Percentiles rank a stretch among this genome's conserved stretches.
phyloP scores from a whole-genome alignment of 2,888 invertebrate genomes.

The Doris montereyensis region DNA sequence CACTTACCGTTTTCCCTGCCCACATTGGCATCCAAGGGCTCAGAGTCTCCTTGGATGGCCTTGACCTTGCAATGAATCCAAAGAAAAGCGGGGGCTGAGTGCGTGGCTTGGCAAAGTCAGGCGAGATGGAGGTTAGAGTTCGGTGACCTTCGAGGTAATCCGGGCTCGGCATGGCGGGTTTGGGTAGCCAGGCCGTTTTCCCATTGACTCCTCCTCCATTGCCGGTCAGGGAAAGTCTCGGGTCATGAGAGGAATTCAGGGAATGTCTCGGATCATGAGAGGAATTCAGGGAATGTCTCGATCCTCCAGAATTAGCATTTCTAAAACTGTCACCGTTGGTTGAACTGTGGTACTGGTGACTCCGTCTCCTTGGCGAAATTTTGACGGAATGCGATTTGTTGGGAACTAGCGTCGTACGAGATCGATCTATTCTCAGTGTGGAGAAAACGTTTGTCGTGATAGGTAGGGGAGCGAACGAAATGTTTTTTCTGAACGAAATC shows the following conservation, averaged over 20 bases:
- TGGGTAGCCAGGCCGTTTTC: constrained; percentile 48
- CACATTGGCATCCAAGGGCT: background rate
- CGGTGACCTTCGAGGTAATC: constrained; percentile 53
- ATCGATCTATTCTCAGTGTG: constrained; percentile 35
- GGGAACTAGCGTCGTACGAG: constrained; percentile 33
- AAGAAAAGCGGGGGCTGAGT: background rate
- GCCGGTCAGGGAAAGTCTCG: background rate
- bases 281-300: background rate
- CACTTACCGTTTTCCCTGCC: background rate
- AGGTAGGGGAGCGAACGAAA: constrained; percentile 36
- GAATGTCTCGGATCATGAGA: background rate
- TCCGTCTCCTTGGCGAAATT: background rate
- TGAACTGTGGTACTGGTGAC: background rate
- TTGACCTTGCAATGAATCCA: background rate
- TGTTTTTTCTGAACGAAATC: constrained; percentile 31
- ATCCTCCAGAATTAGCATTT: background rate
- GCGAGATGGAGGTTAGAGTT: constrained; percentile 5
- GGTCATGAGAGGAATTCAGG: background rate
- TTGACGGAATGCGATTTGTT: background rate
- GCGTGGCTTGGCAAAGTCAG: background rate
- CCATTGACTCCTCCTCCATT: background rate
- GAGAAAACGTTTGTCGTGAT: constrained; percentile 9
- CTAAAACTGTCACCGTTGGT: background rate
- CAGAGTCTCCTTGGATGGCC: no score
- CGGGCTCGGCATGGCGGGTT: constrained; percentile 57